Conservation (phyloP, 1,140 invertebrate species). For the Drosophila subobscura region DNA sequence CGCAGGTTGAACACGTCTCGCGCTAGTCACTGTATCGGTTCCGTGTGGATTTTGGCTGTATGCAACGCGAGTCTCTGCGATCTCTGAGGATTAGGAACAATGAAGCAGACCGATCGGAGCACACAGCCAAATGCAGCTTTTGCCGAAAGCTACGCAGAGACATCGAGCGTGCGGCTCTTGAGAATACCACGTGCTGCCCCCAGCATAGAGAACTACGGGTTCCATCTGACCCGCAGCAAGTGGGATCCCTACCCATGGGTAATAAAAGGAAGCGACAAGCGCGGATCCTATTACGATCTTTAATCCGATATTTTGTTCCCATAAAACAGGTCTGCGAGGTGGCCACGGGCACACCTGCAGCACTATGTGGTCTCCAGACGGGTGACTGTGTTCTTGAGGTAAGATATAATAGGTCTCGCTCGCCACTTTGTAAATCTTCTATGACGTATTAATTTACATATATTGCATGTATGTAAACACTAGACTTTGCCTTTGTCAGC, state of each 20-base stretch:
- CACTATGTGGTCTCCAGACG: conserved; percentile 84
- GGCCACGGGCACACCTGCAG: conserved; percentile 84
- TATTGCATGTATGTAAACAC: background rate
- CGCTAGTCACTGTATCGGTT: conserved; percentile 12
- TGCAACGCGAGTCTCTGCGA: conserved; percentile 21
- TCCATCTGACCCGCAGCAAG: conserved; percentile 87
- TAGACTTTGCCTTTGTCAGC: conserved; percentile 5
- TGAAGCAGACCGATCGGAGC: conserved; percentile 8
- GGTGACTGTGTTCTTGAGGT: conserved; percentile 87
- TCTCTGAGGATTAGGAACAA: conserved; percentile 15
- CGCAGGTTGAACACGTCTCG: conserved; percentile 58
- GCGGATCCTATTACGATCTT: conserved; percentile 50
- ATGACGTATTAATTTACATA: too few relatives aligned
- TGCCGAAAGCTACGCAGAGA: background rate
- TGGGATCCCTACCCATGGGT: conserved; percentile 91
- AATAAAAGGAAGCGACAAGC: conserved; percentile 3
- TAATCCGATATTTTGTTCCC: conserved; percentile 46
- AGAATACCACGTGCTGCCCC: conserved; percentile 75
- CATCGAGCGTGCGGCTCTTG: conserved; percentile 71
- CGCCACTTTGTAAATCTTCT: too few relatives aligned
- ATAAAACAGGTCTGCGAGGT: conserved; percentile 83
- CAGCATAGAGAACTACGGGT: conserved; percentile 84
- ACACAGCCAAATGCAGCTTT: background rate
- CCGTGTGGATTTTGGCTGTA: conserved; percentile 6
- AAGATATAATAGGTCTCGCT: conserved; percentile 32